Base-by-base conservation (phyloP, 1,140 invertebrate genomes). In the Druon quercuslanigerum region DNA sequence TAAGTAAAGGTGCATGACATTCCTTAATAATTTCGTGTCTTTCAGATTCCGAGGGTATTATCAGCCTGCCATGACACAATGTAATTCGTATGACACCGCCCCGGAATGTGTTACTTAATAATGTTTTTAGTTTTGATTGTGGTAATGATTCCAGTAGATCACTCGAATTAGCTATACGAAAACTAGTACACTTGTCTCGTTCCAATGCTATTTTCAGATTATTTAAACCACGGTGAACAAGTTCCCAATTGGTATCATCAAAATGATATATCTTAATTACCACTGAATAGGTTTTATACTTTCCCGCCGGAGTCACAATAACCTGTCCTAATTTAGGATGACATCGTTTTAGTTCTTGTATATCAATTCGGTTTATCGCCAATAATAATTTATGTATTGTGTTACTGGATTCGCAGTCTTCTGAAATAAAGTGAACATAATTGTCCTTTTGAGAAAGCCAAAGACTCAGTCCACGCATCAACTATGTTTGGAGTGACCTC, bases 1-100 rank as follows among this genome's bases (percentile, higher is more conserved):
- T n/a, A n/a, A n/a, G 78, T 79, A 12, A 73, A 19, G 6, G 73
- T 2, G 14, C 72, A 51, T 83, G 77, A 46, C 19, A 40, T 79
- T 77, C 57, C 14, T 75, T 14, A 0, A 20, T 20, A n/a, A n/a
- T n/a, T n/a, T n/a, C n/a, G n/a, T n/a, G n/a, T n/a, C n/a, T n/a
- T n/a, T n/a, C n/a, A n/a, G n/a, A n/a, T n/a, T n/a, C n/a, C 2
- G n/a, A 1, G 16, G 79, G 75, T 0, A 54, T 66, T 0, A 52
- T 51, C 33, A 46, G 5, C n/a, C 17, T 2, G 33, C 33, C 33
- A 16, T 17, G 51, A 17, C 51, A 54, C 9, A 54, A 14, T 0
- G 51, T 54, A 3, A 54, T 54, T 3, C 17, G 14, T 2, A 54
- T 17, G 5, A 5, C 16, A 17, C 12, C 13, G 17, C 9, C 51